phyloP scores from a whole-genome alignment of 2,797 vertebrate species.

The Clarias pachynema region DNA sequence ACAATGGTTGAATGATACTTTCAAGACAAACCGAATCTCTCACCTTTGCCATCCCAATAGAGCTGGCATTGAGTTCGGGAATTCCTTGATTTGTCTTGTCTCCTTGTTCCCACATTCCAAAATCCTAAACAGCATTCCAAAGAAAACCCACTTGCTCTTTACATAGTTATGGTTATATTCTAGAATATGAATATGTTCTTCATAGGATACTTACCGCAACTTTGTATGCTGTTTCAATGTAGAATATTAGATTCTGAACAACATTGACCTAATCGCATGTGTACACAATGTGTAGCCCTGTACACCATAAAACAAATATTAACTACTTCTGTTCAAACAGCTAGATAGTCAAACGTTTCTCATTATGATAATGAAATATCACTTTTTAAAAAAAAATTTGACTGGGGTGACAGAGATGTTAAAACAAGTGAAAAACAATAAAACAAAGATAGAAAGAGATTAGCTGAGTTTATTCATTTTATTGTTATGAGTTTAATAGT shows the following conservation, averaged over 20 bases:
- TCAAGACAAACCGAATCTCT: constrained; percentile 36
- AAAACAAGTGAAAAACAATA: neutral
- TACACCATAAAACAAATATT: constrained; percentile 27
- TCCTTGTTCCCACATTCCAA: constrained; percentile 97
- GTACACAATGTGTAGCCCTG: constrained; percentile 93
- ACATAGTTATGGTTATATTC: neutral
- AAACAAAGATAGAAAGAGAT: neutral
- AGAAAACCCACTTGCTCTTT: neutral
- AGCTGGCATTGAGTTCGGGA: constrained; percentile 94
- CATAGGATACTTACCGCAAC: constrained; percentile 81
- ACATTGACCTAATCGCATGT: constrained; percentile 93
- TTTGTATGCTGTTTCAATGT: constrained; percentile 97
- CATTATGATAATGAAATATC: neutral
- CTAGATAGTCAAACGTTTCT: neutral
- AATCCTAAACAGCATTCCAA: constrained; percentile 78
- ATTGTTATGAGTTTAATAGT: neutral
- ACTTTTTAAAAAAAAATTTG: neutral
- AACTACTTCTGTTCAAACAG: constrained; percentile 11
- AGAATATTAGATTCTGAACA: constrained; percentile 97
- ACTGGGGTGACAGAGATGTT: neutral
- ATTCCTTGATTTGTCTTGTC: constrained; percentile 99
- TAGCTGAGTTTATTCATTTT: neutral
- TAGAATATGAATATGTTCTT: neutral
- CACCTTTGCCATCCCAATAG: constrained; percentile 96
- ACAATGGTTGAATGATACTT: neutral